Evolutionary conservation across 2,888 invertebrate species (phyloP).

Genomic region (Lingula anatina): DNA sequence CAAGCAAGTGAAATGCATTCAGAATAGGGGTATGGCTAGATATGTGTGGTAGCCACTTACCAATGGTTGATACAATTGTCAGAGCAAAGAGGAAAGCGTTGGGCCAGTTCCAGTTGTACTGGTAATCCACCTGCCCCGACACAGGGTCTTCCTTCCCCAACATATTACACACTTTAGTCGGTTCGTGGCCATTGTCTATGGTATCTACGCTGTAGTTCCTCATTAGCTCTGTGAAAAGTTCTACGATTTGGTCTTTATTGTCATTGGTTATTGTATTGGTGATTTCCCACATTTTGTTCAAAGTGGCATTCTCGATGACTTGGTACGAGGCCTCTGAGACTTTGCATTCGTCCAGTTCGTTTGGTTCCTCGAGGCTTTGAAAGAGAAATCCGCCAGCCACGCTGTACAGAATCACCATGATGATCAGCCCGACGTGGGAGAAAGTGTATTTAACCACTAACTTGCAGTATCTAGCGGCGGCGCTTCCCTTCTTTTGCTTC

Average conservation of each 20-base stretch:
- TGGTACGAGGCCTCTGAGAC: constrained; percentile 37
- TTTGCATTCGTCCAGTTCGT: constrained; percentile 45
- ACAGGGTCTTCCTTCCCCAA: not conserved
- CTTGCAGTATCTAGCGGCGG: constrained; percentile 17
- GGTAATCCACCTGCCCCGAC: too few species aligned
- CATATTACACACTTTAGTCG: not conserved
- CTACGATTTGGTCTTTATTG: not conserved
- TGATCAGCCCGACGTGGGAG: constrained; percentile 49
- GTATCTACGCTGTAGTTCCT: not conserved
- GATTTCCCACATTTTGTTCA: constrained; percentile 10
- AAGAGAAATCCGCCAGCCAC: constrained; percentile 52
- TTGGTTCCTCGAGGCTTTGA: constrained; percentile 48
- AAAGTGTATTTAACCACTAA: constrained; percentile 45
- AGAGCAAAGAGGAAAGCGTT: not conserved
- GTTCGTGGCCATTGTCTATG: not conserved
- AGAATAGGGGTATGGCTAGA: too few species aligned
- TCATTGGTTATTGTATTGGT: not conserved
- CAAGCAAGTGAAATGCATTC: too few species aligned
- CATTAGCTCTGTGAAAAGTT: not conserved
- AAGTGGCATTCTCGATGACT: constrained; percentile 34
- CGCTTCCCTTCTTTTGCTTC: not conserved
- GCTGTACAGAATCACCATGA: constrained; percentile 45
- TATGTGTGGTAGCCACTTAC: too few species aligned
- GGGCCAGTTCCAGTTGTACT: not conserved
- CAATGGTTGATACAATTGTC: not conserved